Conservation (phyloP, 2,113 vertebrate genomes). For the Neodon shergylaensis region DNA sequence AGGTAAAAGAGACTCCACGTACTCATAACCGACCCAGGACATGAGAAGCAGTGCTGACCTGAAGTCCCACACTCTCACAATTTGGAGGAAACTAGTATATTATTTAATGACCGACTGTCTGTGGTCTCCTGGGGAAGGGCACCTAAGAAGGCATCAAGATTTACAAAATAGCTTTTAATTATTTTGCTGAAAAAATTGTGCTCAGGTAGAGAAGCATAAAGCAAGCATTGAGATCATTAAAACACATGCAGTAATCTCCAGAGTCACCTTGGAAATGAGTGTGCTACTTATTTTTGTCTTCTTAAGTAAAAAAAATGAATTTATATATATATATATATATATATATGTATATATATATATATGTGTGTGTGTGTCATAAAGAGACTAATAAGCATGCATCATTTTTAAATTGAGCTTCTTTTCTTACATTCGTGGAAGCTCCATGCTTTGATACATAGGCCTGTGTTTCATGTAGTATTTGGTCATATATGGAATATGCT, state of each 20-base stretch:
- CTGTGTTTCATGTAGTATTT: neutral
- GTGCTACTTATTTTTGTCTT: neutral
- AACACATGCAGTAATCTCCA: neutral
- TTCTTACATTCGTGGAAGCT: neutral
- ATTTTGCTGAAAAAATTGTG: neutral
- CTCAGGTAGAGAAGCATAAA: neutral
- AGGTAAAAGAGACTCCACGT: neutral
- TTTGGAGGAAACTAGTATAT: neutral
- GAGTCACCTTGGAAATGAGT: neutral
- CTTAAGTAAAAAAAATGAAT: neutral
- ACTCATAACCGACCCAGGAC: rapidly evolving
- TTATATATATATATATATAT: no score
- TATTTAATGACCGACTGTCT: neutral
- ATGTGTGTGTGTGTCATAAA: neutral
- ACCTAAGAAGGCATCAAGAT: neutral
- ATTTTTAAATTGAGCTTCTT: neutral
- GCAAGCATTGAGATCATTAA: neutral
- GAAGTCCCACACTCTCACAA: neutral
- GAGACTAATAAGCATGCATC: neutral
- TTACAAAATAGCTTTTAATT: neutral
- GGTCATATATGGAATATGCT: neutral
- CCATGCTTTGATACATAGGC: rapidly evolving
- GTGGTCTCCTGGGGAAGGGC: neutral
- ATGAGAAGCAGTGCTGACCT: neutral
- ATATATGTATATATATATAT: no score